Evolutionary conservation across 2,797 vertebrate species (phyloP), one percentile per base, ranked within the genome.

Genomic region (Odontamblyopus rebecca): DNA sequence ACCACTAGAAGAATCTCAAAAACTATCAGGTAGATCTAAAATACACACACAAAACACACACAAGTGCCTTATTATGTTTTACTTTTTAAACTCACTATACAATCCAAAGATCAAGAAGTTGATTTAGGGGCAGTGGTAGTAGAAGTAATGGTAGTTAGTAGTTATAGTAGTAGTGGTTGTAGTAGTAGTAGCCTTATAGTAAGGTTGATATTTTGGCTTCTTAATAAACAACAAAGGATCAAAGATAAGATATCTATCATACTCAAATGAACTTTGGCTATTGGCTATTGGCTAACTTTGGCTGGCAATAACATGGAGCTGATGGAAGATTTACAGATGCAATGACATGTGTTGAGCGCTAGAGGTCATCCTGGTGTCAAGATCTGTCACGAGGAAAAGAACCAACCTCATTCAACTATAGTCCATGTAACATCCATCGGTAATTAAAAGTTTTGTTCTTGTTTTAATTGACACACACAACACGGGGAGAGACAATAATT

Each of bases 351-450:
- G 29, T 8, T 18, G 15, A 18, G 63, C 82, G 68, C 82, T 62
- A 78, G 82, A 67, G 65, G 75, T 75, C 78, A 73, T 53, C 2
- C 30, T 73, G 56, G 3, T 23, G 70, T 56, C 61, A 48, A 61
- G 16, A 15, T 62, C 61, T 62, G 18, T 0, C 0, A 3, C 15
- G 44, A 48, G 44, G 13, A 54, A 5, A 5, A 30, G 15, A 15
- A 6, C 13, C 26, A 29, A 29, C 26, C 12, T 26, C 5, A 23
- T 11, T 6, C 18, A 7, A 1, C 51, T 54, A 5, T 6, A n/a
- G 41, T 44, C 41, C 12, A 48, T 48, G 44, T 16, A 48, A 48
- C 12, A 4, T 48, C 12, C 44, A 48, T 3, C 3, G 3, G 44
- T 48, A 48, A 48, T 15, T 15, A 48, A 48, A 48, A 48, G 44